Evolutionary conservation across 2,888 invertebrate genomes (phyloP).

Genomic region (Terebella lapidaria): DNA sequence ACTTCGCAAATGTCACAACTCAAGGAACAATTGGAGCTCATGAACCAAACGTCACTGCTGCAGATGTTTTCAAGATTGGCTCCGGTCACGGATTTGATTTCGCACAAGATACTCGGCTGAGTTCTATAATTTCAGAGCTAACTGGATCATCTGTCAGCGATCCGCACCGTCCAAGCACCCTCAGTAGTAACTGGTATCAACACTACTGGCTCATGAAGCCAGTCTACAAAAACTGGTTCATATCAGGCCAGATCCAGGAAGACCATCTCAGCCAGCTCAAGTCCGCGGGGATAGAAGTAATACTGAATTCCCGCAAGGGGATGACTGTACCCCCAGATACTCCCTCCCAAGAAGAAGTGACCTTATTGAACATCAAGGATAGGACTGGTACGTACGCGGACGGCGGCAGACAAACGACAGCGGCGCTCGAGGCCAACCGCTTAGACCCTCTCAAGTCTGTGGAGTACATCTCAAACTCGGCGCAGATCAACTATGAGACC

Average conservation of each 20-base stretch:
- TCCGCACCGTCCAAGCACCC: not conserved
- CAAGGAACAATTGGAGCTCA: not conserved
- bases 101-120: not conserved
- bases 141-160: not conserved
- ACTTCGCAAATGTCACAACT: not conserved
- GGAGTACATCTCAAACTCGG: not conserved
- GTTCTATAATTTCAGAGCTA: not conserved
- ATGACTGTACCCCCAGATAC: not conserved
- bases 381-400: slow-evolving; percentile 6
- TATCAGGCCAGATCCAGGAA: not conserved
- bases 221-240: not conserved
- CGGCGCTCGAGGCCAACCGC: not conserved
- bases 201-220: not conserved
- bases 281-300: not conserved
- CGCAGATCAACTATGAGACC: not conserved
- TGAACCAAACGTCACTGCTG: not conserved
- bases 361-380: slow-evolving; percentile 7
- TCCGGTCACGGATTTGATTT: not conserved
- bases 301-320: not conserved
- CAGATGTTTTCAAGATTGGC: not conserved
- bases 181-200: not conserved
- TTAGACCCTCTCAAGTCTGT: not conserved
- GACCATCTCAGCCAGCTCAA: not conserved
- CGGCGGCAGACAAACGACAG: not conserved
- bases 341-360: slow-evolving; percentile 7